Evolutionary conservation across 1,140 invertebrate species (phyloP), one percentile per base, ranked within the genome.

Genomic region (Aphaenogaster floridana): DNA sequence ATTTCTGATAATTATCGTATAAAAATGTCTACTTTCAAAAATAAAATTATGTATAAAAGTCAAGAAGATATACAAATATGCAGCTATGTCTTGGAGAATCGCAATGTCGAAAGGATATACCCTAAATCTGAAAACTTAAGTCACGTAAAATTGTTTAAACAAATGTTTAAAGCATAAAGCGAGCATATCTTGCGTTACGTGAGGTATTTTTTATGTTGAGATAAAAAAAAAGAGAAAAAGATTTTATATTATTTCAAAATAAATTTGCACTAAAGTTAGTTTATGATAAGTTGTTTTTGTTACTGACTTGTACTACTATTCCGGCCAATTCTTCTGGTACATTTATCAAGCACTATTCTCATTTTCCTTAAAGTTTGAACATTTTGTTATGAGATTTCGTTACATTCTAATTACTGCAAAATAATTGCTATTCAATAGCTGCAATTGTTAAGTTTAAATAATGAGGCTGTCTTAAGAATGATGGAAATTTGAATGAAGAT

Each of bases 401-500:
- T 42, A 39, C 9, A 74, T 50, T 50, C 4, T 36, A 2, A 28
- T 45, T 9, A 8, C 7, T 34, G 5, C 28, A 7, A 74, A 83
- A 45, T 61, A 61, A 59, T 39, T 17, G 2, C 8, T n/a, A 42
- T 61, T 61, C 21, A 21, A 83, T 61, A 48, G 4, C 9, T 17
- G 11, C 7, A 21, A n/a, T 72, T 9, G 5, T 48, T 45, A 36
- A 2, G 11, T 21, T 83, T 36, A 72, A 74, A 13, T 74, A 59
- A 74, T 48, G 54, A 74, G 39, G 17, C 42, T 61, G 17, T 59
- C 28, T n/a, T 7, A 13, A 15, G 45, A 34, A 42, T 48, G 13
- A 50, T 34, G 45, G 59, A 66, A 83, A 87, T 61, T 86, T 77
- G 17, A 45, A 87, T 57, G 86, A 84, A 89, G 66, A 61, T 72